A percentile compares a stretch with the other conserved stretches of the same genome.
These are phyloP conservation scores for Eupristina koningsbergeri DNA, from an alignment of 1,140 invertebrate species.

Conservation along the genomic window DNA sequence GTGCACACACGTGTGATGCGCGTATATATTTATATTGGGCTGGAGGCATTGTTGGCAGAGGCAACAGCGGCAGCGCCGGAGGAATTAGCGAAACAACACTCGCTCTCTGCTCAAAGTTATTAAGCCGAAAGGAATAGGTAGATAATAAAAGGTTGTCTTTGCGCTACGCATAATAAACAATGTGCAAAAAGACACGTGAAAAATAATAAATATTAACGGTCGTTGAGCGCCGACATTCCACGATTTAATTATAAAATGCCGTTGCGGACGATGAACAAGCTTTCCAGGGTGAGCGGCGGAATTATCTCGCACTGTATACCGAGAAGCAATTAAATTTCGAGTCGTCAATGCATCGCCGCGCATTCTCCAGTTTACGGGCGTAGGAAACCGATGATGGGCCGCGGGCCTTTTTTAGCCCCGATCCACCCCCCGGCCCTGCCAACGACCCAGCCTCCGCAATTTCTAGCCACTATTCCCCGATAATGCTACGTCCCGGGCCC, in stretches of 20 bases:
- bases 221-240: slow-evolving; percentile 22
- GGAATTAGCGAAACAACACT: background rate
- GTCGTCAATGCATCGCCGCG: slow-evolving; percentile 27
- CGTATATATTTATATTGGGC: slow-evolving; percentile 23
- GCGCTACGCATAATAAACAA: slow-evolving; percentile 35
- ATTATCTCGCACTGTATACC: slow-evolving; percentile 38
- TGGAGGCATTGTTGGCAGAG: background rate
- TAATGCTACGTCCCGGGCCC: slow-evolving; percentile 27
- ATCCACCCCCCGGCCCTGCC: background rate
- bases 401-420: slow-evolving; percentile 25
- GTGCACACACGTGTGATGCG: no score
- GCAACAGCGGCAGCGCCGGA: background rate
- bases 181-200: slow-evolving; percentile 32
- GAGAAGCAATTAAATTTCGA: slow-evolving; percentile 47
- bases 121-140: background rate
- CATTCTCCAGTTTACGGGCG: slow-evolving; percentile 39
- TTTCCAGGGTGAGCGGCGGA: slow-evolving; percentile 20
- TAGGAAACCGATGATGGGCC: background rate
- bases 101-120: slow-evolving; percentile 19
- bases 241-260: slow-evolving; percentile 39
- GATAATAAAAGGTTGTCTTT: slow-evolving; percentile 37
- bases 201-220: slow-evolving; percentile 45
- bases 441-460: slow-evolving; percentile 38
- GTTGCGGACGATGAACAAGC: slow-evolving; percentile 23
- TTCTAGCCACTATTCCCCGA: slow-evolving; percentile 30